phyloP scores from a whole-genome alignment of 2,113 vertebrate genomes.

The Cromileptes altivelis region DNA sequence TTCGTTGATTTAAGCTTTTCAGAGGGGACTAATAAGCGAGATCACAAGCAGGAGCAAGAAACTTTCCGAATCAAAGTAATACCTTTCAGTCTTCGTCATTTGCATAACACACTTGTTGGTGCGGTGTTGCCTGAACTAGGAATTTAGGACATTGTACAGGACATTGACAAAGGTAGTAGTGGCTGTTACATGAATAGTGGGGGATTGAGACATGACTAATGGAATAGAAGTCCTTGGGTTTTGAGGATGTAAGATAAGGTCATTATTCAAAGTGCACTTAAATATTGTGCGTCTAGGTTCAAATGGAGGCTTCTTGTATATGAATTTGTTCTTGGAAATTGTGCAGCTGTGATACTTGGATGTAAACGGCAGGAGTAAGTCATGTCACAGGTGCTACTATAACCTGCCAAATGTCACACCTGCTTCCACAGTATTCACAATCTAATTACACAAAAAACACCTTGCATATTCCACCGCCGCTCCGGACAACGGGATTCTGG shows the following conservation, averaged over 20 bases:
- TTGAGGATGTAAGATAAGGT: neutral
- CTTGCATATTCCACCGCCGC: slow-evolving; percentile 33
- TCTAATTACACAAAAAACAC: slow-evolving; percentile 16
- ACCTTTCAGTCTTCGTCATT: neutral
- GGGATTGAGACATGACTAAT: too few relatives aligned
- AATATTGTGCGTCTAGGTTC: neutral
- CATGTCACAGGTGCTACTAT: neutral
- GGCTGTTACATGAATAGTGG: too few relatives aligned
- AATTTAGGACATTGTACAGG: neutral
- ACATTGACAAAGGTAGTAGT: too few relatives aligned
- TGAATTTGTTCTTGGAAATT: neutral
- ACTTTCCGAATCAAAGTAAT: neutral
- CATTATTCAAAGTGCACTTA: neutral
- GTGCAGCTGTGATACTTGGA: neutral
- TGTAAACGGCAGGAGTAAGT: neutral
- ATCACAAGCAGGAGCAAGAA: neutral
- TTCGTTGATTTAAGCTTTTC: neutral
- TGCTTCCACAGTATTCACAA: slow-evolving; percentile 11
- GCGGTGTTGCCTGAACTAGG: neutral
- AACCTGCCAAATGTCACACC: slow-evolving; percentile 18
- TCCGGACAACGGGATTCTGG: slow-evolving; percentile 25
- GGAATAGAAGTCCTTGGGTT: too few relatives aligned
- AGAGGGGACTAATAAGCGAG: neutral
- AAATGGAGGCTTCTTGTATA: neutral
- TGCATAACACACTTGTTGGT: neutral